A percentile compares a stretch with the other conserved stretches of the same genome.
These are phyloP conservation scores for Elaphurus davidianus DNA, from an alignment of 2,113 vertebrate genomes.

Conservation along the genomic window DNA sequence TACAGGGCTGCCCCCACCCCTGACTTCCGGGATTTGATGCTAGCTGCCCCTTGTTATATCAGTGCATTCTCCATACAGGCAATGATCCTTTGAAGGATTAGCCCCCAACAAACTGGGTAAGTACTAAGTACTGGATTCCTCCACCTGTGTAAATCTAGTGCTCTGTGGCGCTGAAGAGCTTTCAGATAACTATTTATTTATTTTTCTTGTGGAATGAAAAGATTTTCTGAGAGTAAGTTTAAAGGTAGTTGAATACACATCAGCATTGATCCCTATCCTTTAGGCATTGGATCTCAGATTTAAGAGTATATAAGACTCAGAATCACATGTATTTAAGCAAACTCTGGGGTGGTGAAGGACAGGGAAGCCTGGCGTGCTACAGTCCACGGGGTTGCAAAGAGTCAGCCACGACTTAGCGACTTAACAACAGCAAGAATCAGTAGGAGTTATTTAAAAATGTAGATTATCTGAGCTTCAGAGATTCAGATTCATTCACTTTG, in stretches of 20 bases:
- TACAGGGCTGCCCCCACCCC: accelerated
- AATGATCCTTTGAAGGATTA: neutral
- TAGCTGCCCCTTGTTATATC: neutral
- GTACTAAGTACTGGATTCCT: neutral
- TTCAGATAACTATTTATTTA: neutral
- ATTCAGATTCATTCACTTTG: neutral
- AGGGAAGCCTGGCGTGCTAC: neutral
- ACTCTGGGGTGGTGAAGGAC: neutral
- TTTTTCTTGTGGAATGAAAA: neutral
- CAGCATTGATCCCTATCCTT: neutral
- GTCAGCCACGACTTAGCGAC: neutral
- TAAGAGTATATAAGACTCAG: neutral
- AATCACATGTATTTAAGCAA: neutral
- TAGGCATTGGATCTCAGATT: neutral
- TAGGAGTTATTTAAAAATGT: neutral
- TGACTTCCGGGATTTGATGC: neutral
- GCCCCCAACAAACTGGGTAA: neutral
- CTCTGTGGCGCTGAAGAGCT: neutral
- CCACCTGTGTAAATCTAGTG: neutral
- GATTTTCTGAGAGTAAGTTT: neutral
- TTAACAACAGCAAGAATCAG: neutral
- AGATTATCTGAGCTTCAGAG: neutral
- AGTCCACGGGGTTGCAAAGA: neutral
- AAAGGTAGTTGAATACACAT: neutral
- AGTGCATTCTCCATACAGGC: neutral